Evolutionary conservation across 2,888 invertebrate genomes (phyloP).

Genomic region (Gymnoscelis rufifasciata): DNA sequence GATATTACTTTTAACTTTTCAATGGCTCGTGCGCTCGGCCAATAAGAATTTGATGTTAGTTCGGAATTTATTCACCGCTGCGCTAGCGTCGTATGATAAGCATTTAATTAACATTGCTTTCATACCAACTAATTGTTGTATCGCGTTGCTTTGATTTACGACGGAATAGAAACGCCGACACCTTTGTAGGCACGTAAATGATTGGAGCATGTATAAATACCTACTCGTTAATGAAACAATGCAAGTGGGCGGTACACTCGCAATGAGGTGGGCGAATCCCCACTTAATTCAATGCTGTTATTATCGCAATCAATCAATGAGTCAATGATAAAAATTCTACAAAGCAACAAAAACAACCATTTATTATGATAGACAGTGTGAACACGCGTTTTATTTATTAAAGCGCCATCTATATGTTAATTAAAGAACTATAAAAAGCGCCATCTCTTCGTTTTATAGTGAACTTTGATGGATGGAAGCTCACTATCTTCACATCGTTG

Average conservation of each 20-base stretch:
- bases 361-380: conserved; percentile 2
- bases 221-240: conserved; percentile 44
- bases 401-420: conserved; percentile 20
- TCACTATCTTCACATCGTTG: conserved; percentile 7
- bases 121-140: conserved; percentile 79
- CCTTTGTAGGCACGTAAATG: conserved; percentile 75
- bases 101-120: conserved; percentile 79
- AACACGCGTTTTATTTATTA: conserved; percentile 11
- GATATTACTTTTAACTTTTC: conserved; percentile 5
- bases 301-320: conserved; percentile 20
- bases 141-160: conserved; percentile 77
- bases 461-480: conserved; percentile 27
- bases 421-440: conserved; percentile 24
- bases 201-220: conserved; percentile 59
- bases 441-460: conserved; percentile 42
- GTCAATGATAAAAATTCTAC: conserved; percentile 8
- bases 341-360: not conserved
- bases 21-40: conserved; percentile 14
- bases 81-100: conserved; percentile 57
- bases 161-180: conserved; percentile 69
- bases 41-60: conserved; percentile 33
- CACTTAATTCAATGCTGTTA: conserved; percentile 17
- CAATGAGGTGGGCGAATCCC: conserved; percentile 31
- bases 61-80: conserved; percentile 40
- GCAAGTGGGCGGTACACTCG: conserved; percentile 38